Evolutionary conservation across 2,888 invertebrate species (phyloP), one percentile per base, ranked within the genome.

Genomic region (Orthonevra nobilis): DNA sequence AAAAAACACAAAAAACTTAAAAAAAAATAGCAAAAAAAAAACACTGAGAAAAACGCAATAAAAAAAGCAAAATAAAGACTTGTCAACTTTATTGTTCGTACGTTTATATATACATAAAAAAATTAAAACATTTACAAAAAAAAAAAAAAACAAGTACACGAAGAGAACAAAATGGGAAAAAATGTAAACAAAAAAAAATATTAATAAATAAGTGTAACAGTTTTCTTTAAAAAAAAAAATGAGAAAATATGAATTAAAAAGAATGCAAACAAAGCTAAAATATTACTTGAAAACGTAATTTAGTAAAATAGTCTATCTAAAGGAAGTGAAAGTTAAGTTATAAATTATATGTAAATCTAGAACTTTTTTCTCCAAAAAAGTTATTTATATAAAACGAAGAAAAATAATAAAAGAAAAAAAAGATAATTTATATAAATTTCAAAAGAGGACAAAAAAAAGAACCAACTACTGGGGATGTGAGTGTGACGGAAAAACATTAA

Each of bases 61-160:
- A 85, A 85, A 86, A 87, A 86, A 87, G 86, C 86, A 87, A 87
- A 87, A 86, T 84, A 87, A 87, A 88, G 87, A 88, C 87, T 87
- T 87, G 84, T 86, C 86, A 85, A 86, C 82, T 83, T 81, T 84
- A 83, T 81, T 82, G 83, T 84, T 84, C 84, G 82, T 84, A 84
- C 82, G 81, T 83, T 83, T 85, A 83, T 84, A 84, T 81, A 83
- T 79, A 77, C 81, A 79, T 64, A 81, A 64, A 81, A 52, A 46
- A 61, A 63, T 23, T 66, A 38, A 34, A 69, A 64, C 46, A 61
- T 38, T 56, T 52, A 46, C 30, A 81, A 26, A 75, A 72, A 81
- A 82, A 82, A n/a, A 77, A 81, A 82, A 82, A 23, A 77, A 64
- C 38, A 73, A 36, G 70, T 32, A 56, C n/a, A n/a, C n/a, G 20